Evolutionary conservation across 2,888 invertebrate genomes (phyloP), one percentile per base, ranked within the genome.

Genomic region (Metellina segmentata): DNA sequence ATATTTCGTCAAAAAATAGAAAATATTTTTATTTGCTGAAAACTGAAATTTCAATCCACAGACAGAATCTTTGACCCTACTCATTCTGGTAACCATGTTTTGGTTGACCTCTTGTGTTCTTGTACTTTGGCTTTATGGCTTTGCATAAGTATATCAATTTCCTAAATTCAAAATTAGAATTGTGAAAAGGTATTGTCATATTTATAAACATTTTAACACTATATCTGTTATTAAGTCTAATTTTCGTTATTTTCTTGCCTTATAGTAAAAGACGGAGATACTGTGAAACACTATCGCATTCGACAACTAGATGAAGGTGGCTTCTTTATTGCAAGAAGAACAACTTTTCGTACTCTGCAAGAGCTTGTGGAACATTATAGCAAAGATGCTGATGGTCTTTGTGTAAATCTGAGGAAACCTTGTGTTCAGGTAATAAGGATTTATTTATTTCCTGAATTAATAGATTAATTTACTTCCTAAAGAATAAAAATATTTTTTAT

Each of bases 221-320:
- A 34, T 7, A 69, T 7, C 13, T 16, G 7, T 69, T 4, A 8
- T 69, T 69, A 13, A 69, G 70, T 5, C n/a, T n/a, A 69, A 69
- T 69, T 16, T 69, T 6, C 34, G 19, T 53, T 53, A 0, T 51
- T 48, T 83, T 69, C 71, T 61, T 16, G 52, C 19, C 6, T 81
- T 78, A 9, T 20, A 93, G 99, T 99, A 93, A 97, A 99, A 94
- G 99, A 99, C 96, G 99, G 99, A 93, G 99, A 99, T 95, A 99
- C 99, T 83, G 99, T 99, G 93, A 99, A 99, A 95, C 99, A 99
- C 96, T 99, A 99, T 96, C 97, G 99, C 95, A 99, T 99, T 95
- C 96, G 99, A 94, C 99, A 99, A 95, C 96, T 99, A 94, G 99
- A 99, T 95, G 99, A 99, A 93, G 96, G 99, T 93, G 99, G 99